phyloP scores from a whole-genome alignment of 2,888 invertebrate species.

The Abscondita cerata region DNA sequence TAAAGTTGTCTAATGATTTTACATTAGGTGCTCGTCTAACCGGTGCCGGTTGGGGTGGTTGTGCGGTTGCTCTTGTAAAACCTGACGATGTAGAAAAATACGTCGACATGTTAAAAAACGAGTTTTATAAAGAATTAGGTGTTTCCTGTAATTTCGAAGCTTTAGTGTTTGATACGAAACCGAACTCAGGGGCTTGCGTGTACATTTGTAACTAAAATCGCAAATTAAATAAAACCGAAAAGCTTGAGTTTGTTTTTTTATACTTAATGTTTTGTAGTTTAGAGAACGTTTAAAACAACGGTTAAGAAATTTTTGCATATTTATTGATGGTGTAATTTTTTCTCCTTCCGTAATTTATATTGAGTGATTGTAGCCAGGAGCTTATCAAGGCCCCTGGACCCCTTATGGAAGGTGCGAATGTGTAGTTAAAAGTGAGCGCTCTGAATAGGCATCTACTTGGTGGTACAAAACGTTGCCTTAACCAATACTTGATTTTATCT shows the following conservation, averaged over 20 bases:
- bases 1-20: constrained; percentile 71
- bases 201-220: constrained; percentile 46
- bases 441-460: too few relatives aligned
- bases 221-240: not conserved
- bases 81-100: constrained; percentile 71
- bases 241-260: too few relatives aligned
- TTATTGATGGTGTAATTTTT: too few relatives aligned
- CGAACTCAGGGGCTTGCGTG: constrained; percentile 70
- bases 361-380: too few relatives aligned
- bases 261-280: too few relatives aligned
- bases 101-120: constrained; percentile 70
- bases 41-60: constrained; percentile 98
- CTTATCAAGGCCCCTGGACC: too few relatives aligned
- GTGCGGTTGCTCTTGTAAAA: constrained; percentile 85
- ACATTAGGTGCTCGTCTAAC: constrained; percentile 87
- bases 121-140: constrained; percentile 69
- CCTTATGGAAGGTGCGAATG: too few relatives aligned
- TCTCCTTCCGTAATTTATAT: too few relatives aligned
- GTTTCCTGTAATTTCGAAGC: constrained; percentile 61
- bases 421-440: too few relatives aligned
- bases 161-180: constrained; percentile 77
- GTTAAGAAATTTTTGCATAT: too few relatives aligned
- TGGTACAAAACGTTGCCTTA: too few relatives aligned
- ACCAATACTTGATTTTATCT: too few relatives aligned
- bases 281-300: not conserved